phyloP scores from a whole-genome alignment of 2,113 vertebrate species.

The Zosterops borbonicus region DNA sequence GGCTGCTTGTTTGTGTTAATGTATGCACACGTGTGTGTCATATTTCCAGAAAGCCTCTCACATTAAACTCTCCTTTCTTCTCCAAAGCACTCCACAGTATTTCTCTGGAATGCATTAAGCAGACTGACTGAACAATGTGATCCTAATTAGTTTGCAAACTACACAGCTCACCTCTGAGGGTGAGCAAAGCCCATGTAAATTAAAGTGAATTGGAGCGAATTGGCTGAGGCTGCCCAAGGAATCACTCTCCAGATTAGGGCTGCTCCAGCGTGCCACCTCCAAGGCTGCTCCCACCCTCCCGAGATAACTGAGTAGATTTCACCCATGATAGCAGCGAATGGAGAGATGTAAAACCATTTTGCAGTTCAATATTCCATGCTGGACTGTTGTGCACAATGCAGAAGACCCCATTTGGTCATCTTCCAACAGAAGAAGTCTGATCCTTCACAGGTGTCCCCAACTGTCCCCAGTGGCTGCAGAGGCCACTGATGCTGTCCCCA shows the following conservation, averaged over 20 bases:
- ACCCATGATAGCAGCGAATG: neutral
- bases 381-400: too few relatives aligned
- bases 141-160: slow-evolving; percentile 14
- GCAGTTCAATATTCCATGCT: neutral
- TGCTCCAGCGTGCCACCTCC: neutral
- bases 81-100: neutral
- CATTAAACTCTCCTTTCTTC: neutral
- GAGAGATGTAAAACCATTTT: neutral
- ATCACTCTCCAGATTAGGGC: neutral
- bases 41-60: neutral
- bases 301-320: neutral
- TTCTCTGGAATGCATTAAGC: neutral
- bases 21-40: neutral
- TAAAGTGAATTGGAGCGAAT: neutral
- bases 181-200: neutral
- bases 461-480: neutral
- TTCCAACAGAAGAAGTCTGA: neutral
- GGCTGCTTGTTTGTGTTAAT: neutral
- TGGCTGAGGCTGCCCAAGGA: neutral
- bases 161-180: neutral
- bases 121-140: neutral
- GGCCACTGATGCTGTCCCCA: neutral
- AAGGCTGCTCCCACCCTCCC: neutral
- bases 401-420: neutral
- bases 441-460: neutral